These are phyloP conservation scores for Xiphorhynchus erythropygius DNA, from an alignment of 2,797 vertebrate species.

Conservation along the genomic window DNA sequence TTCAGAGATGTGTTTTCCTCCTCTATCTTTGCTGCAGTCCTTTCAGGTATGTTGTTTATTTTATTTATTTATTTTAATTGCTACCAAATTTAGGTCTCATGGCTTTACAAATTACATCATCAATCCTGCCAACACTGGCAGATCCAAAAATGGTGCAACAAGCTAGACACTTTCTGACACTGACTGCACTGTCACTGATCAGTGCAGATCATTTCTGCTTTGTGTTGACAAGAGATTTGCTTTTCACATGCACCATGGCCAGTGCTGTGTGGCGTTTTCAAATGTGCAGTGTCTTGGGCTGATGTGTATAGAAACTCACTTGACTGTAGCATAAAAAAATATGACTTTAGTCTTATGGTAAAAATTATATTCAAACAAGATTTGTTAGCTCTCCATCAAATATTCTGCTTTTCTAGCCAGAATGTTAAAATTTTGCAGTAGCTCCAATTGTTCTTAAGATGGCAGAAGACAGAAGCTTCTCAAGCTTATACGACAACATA, in stretches of 20 bases:
- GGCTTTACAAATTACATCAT: background rate
- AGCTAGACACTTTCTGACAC: background rate
- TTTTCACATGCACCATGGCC: background rate
- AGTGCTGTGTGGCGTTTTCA: background rate
- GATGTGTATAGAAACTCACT: background rate
- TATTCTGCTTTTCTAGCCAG: background rate
- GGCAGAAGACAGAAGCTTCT: background rate
- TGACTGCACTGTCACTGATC: background rate
- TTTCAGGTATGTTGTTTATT: background rate
- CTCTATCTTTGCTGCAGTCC: background rate
- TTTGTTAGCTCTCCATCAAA: background rate
- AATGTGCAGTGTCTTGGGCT: background rate
- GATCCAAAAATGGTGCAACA: background rate
- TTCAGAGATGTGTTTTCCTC: background rate
- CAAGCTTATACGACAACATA: rapidly evolving
- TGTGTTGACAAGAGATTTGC: background rate
- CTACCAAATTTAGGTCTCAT: background rate
- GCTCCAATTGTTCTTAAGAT: background rate
- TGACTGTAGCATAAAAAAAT: background rate
- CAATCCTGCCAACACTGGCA: background rate
- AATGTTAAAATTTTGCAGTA: background rate
- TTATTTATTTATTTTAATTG: background rate
- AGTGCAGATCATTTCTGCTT: background rate
- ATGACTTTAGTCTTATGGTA: background rate
- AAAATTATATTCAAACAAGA: background rate